Conservation (phyloP, 2,888 invertebrate genomes). For the Hymenopus coronatus region DNA sequence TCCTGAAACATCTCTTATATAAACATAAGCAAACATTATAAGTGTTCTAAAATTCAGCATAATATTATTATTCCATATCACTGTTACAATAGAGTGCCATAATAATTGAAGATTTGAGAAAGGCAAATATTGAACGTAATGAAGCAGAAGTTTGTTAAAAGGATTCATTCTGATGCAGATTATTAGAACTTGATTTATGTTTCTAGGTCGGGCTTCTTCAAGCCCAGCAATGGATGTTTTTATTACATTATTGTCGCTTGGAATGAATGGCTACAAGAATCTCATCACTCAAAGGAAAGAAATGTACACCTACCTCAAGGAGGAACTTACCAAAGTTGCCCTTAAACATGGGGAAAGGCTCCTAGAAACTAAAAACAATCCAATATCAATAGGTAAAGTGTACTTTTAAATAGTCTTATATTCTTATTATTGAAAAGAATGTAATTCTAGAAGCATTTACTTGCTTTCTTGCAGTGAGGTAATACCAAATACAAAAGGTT, state of each 20-base stretch:
- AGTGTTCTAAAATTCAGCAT: too few species aligned
- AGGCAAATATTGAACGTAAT: not conserved
- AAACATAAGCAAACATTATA: too few species aligned
- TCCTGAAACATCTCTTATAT: too few species aligned
- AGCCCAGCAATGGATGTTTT: constrained; percentile 71
- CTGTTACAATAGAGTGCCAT: too few species aligned
- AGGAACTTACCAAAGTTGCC: constrained; percentile 56
- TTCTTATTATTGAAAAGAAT: too few species aligned
- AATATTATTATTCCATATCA: too few species aligned
- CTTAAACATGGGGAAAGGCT: constrained; percentile 57
- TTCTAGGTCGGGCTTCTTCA: constrained; percentile 65
- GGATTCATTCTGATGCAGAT: not conserved
- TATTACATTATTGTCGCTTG: constrained; percentile 71
- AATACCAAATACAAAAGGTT: too few species aligned
- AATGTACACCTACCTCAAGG: constrained; percentile 59
- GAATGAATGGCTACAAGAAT: constrained; percentile 60
- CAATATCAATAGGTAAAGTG: constrained; percentile 63
- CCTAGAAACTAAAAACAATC: constrained; percentile 61
- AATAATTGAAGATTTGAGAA: too few species aligned
- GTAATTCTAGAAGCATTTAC: too few species aligned
- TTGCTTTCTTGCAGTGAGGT: too few species aligned
- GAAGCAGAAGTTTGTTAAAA: not conserved
- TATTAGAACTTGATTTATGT: not conserved
- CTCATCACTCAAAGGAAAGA: constrained; percentile 59
- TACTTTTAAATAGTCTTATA: too few species aligned